Conservation (phyloP, 2,888 invertebrate species). For the Heliconius hortense region DNA sequence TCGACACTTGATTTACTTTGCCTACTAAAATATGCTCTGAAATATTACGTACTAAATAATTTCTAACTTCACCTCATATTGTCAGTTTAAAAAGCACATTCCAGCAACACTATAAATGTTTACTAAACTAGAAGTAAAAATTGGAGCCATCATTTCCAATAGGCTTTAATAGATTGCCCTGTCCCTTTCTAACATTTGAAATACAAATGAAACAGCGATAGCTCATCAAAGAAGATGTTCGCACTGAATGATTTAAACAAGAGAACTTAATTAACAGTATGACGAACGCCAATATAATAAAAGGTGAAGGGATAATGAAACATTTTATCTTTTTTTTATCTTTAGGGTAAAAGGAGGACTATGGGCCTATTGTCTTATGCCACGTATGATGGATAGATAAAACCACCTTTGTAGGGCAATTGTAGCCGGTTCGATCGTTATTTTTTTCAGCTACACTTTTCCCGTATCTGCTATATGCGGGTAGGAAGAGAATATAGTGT, state of each 20-base stretch:
- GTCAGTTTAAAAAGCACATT: not conserved
- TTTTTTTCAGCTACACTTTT: not conserved
- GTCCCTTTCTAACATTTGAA: conserved; percentile 5
- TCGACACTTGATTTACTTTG: too few relatives aligned
- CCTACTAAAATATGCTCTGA: too few relatives aligned
- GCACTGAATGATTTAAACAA: conserved; percentile 40
- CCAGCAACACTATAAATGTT: not conserved
- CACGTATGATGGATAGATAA: not conserved
- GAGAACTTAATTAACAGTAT: conserved; percentile 48
- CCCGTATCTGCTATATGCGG: too few relatives aligned
- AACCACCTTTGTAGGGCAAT: not conserved
- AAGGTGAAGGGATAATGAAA: conserved; percentile 65
- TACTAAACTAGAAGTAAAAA: conserved; percentile 8
- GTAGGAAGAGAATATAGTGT: not conserved
- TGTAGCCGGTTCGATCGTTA: not conserved
- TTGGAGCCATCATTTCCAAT: conserved; percentile 14
- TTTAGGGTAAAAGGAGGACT: conserved; percentile 48
- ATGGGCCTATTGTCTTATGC: not conserved
- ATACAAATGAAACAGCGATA: conserved; percentile 26
- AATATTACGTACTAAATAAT: not conserved
- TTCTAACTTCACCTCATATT: not conserved
- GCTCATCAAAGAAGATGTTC: conserved; percentile 40
- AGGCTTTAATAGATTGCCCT: conserved; percentile 30
- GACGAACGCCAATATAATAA: conserved; percentile 49
- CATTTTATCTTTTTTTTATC: conserved; percentile 55